Conservation (phyloP, 2,113 vertebrate species). For the Urocitellus parryii region DNA sequence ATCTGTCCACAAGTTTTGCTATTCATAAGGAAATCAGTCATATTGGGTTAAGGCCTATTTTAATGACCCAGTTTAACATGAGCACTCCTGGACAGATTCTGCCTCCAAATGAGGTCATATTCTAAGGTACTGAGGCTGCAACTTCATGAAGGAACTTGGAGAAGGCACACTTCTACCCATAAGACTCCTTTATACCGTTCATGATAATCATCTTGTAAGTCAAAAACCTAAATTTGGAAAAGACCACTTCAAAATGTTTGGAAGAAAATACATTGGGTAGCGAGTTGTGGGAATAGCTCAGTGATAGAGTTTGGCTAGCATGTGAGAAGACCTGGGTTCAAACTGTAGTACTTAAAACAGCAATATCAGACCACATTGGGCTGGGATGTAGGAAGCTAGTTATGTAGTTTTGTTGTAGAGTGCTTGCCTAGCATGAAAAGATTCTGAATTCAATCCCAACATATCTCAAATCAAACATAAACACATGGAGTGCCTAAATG, state of each 20-base stretch:
- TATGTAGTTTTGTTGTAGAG: no score
- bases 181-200: not conserved
- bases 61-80: not conserved
- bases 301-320: not conserved
- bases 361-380: not conserved
- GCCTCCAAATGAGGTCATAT: not conserved
- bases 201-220: not conserved
- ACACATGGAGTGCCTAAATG: not conserved
- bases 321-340: not conserved
- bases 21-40: not conserved
- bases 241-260: not conserved
- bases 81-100: not conserved
- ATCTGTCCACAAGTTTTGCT: not conserved
- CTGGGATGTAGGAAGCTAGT: no score
- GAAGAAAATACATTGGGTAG: not conserved
- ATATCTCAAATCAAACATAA: no score
- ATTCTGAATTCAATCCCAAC: not conserved
- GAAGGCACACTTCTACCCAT: not conserved
- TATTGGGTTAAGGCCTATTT: not conserved
- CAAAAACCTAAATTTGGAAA: not conserved
- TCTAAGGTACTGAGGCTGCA: not conserved
- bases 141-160: not conserved
- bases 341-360: not conserved
- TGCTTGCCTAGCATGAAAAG: no score
- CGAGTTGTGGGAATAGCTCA: no score